Percentiles rank a stretch among this genome's conserved stretches.
phyloP scores from a whole-genome alignment of 2,797 vertebrate species.

The Hydrolagus colliei region DNA sequence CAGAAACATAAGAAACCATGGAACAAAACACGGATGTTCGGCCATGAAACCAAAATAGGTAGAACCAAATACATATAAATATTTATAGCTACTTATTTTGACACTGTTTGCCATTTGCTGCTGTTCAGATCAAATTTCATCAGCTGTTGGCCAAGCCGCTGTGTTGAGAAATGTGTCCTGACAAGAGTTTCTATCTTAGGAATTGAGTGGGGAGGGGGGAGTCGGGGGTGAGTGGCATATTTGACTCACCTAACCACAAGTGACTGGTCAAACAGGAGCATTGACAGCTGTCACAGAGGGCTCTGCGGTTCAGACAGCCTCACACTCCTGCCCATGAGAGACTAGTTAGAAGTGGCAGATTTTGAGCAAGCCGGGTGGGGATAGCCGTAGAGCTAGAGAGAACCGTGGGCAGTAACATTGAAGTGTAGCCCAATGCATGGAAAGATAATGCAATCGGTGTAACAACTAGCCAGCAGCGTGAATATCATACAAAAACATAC shows the following conservation, averaged over 20 bases:
- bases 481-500: background rate
- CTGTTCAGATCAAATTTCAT: conserved; percentile 14
- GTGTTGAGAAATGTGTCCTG: background rate
- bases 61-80: conserved; percentile 1
- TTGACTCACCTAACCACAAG: conserved; percentile 2
- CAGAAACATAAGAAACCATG: conserved; percentile 12
- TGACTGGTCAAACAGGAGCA: background rate
- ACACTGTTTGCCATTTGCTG: conserved; percentile 1
- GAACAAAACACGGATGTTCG: background rate
- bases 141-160: background rate
- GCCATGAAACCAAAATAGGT: background rate
- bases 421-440: background rate
- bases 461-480: background rate
- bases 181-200: conserved; percentile 21
- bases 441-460: background rate
- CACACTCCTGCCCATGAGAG: background rate
- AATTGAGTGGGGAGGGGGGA: background rate
- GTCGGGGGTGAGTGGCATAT: too few relatives aligned
- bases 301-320: background rate
- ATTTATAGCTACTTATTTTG: background rate
- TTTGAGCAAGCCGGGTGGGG: too few relatives aligned
- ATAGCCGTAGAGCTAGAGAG: too few relatives aligned
- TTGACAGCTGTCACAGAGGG: conserved; percentile 7
- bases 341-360: too few relatives aligned
- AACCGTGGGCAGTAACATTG: too few relatives aligned